Percentiles rank a stretch among this genome's conserved stretches.
These are phyloP conservation scores for Tetheella fluctuosa DNA, from an alignment of 2,888 invertebrate species.

Conservation along the genomic window DNA sequence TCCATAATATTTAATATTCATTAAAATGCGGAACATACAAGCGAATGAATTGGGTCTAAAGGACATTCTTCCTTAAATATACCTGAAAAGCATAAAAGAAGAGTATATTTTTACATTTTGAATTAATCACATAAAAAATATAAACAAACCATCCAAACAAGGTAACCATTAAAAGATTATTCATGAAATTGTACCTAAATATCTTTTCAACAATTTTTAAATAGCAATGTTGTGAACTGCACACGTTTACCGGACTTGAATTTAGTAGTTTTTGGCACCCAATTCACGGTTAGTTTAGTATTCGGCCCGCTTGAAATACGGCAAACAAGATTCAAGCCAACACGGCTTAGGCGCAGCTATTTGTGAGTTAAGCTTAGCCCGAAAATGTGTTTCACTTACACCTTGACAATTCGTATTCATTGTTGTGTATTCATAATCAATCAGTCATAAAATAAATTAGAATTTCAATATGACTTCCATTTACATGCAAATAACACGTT, in stretches of 20 bases:
- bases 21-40: too few species aligned
- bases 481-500: too few species aligned
- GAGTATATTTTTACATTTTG: background rate
- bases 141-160: background rate
- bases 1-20: too few species aligned
- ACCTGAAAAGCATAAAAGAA: too few species aligned
- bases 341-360: background rate
- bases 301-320: background rate
- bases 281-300: conserved; percentile 6
- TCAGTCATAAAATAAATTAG: too few species aligned
- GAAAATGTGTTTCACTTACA: background rate
- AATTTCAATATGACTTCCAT: too few species aligned
- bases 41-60: too few species aligned
- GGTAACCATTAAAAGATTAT: background rate
- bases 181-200: background rate
- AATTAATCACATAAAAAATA: background rate
- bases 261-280: background rate
- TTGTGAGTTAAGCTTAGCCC: background rate
- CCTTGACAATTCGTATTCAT: background rate
- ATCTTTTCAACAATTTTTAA: background rate
- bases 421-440: too few species aligned
- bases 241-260: background rate
- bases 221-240: background rate
- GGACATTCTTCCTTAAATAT: too few species aligned
- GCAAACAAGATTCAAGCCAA: conserved; percentile 1